Conservation (phyloP, 1,140 invertebrate genomes). For the Drosophila repleta region DNA sequence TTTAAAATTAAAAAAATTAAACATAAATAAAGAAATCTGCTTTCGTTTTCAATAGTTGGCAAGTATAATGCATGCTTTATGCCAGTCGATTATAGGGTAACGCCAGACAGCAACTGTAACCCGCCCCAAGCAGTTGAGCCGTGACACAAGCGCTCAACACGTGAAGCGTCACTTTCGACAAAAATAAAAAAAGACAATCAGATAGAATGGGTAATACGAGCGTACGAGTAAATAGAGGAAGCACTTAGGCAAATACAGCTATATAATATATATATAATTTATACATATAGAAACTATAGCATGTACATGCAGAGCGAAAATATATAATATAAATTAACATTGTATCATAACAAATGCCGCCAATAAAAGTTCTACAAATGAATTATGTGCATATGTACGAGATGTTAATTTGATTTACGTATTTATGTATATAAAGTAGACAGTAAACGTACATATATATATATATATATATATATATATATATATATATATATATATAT, state of each 20-base stretch:
- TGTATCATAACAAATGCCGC: constrained; percentile 19
- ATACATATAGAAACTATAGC: not conserved
- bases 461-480: not conserved
- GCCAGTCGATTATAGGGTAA: constrained; percentile 9
- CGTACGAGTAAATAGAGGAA: constrained; percentile 42
- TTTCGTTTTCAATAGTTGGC: not conserved
- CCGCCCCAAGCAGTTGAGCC: constrained; percentile 28
- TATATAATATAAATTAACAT: constrained; percentile 15
- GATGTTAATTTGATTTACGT: constrained; percentile 3
- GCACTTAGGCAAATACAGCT: constrained; percentile 27
- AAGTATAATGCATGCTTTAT: not conserved
- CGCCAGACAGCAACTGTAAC: constrained; percentile 2
- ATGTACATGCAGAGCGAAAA: not conserved
- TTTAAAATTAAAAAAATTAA: too few species aligned
- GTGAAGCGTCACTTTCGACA: constrained; percentile 53
- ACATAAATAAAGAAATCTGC: not conserved
- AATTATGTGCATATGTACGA: constrained; percentile 8
- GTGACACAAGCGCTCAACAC: constrained; percentile 41
- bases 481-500: constrained; percentile 6
- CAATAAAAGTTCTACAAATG: constrained; percentile 17
- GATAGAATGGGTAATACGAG: constrained; percentile 32
- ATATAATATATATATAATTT: not conserved
- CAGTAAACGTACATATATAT: not conserved
- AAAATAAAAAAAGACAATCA: constrained; percentile 30
- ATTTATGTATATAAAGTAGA: not conserved